A percentile compares a stretch with the other conserved stretches of the same genome.
These are phyloP conservation scores for Drosophila cardini DNA, from an alignment of 1,140 invertebrate genomes.

Conservation along the genomic window DNA sequence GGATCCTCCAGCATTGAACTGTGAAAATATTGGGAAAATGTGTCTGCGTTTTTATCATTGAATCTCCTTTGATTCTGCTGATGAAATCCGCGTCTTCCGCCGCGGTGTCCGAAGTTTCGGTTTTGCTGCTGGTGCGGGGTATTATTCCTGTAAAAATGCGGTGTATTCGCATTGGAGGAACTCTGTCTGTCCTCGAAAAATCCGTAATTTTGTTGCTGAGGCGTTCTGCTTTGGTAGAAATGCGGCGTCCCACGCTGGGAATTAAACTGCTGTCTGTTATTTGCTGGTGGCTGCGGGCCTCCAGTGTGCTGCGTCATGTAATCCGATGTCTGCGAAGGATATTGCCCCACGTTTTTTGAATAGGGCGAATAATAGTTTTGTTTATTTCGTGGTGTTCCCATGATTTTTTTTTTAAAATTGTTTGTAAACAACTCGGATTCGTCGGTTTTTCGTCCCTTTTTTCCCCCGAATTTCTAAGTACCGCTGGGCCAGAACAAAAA, in stretches of 20 bases:
- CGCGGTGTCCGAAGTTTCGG: constrained; percentile 40
- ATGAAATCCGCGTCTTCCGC: constrained; percentile 33
- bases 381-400: constrained; percentile 61
- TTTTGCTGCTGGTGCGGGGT: constrained; percentile 25
- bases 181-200: constrained; percentile 36
- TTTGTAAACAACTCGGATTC: constrained; percentile 23
- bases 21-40: constrained; percentile 61
- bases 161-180: constrained; percentile 1
- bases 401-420: constrained; percentile 15
- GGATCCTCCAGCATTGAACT: constrained; percentile 79
- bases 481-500: too few species aligned
- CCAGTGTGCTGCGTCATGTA: constrained; percentile 64
- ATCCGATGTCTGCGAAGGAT: constrained; percentile 61
- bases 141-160: constrained; percentile 35
- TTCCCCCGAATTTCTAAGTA: too few species aligned
- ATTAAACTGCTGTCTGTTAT: constrained; percentile 9
- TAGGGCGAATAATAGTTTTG: constrained; percentile 47
- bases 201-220: constrained; percentile 39
- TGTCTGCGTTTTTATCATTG: constrained; percentile 5
- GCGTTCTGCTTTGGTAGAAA: constrained; percentile 61
- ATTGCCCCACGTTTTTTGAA: constrained; percentile 42
- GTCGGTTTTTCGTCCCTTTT: too few species aligned
- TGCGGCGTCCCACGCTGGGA: constrained; percentile 46
- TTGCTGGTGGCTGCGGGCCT: constrained; percentile 31
- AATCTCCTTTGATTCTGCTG: constrained; percentile 25